Conservation (phyloP, 2,113 vertebrate genomes). For the Rhinopomastus cyanomelas region DNA sequence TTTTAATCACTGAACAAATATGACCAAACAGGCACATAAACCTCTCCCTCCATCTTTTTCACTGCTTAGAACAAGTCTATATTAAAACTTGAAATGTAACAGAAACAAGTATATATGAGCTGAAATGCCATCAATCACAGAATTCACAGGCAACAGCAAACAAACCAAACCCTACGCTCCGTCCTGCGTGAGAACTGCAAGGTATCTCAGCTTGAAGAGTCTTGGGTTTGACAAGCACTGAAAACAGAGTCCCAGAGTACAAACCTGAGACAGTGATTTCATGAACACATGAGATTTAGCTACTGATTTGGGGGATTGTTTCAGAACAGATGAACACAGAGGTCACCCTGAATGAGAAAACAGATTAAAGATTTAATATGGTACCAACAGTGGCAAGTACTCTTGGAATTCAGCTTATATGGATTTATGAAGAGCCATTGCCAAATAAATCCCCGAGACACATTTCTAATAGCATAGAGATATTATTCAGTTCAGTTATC, state of each 20-base stretch:
- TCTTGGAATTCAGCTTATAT: background rate
- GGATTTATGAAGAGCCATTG: background rate
- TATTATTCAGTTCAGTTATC: background rate
- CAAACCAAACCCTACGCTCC: background rate
- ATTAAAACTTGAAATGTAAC: background rate
- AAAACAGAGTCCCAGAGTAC: background rate
- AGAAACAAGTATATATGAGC: background rate
- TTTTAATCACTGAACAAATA: background rate
- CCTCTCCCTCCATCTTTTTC: background rate
- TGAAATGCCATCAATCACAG: background rate
- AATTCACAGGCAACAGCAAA: background rate
- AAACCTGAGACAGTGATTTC: background rate
- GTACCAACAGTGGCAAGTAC: background rate
- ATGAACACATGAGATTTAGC: background rate
- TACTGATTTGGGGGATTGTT: background rate
- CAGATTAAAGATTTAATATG: slow-evolving; percentile 4
- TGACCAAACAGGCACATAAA: background rate
- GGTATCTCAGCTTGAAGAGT: background rate
- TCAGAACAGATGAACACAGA: background rate
- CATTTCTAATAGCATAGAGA: background rate
- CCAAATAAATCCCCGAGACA: background rate
- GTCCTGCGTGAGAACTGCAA: background rate
- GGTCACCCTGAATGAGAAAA: background rate
- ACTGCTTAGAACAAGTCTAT: background rate
- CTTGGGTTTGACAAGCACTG: background rate